phyloP scores from a whole-genome alignment of 2,113 vertebrate genomes.

The Colius striatus region DNA sequence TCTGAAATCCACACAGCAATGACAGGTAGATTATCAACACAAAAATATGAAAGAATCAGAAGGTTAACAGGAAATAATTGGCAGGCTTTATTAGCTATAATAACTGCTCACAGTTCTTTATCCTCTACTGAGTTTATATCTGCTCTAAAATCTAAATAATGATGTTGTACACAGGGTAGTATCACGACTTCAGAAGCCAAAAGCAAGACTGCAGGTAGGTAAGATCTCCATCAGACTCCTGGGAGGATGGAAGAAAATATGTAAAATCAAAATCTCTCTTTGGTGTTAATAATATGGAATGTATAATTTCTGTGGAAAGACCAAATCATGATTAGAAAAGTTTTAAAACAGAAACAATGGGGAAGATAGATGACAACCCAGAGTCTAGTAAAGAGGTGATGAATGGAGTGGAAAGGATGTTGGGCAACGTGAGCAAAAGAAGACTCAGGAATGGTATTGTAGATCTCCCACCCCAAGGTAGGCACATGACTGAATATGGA shows the following conservation, averaged over 20 bases:
- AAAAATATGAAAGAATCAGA: neutral
- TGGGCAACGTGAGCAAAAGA: neutral
- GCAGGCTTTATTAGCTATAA: neutral
- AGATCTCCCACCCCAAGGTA: accelerated
- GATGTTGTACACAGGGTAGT: neutral
- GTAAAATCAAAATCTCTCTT: neutral
- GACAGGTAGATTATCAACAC: neutral
- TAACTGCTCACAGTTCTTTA: neutral
- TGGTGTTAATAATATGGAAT: neutral
- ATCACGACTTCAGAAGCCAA: neutral
- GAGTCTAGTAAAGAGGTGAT: neutral
- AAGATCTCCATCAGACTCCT: neutral
- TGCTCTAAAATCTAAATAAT: neutral
- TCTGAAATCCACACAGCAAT: neutral
- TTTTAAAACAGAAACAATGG: neutral
- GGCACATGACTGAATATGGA: neutral
- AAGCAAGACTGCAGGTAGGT: neutral
- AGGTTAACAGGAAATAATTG: neutral
- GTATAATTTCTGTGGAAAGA: neutral
- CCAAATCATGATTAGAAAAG: neutral
- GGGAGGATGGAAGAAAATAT: neutral
- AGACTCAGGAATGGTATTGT: neutral
- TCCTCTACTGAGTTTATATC: neutral
- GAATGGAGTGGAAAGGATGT: neutral
- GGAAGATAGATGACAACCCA: neutral